A percentile compares a stretch with the other conserved stretches of the same genome.
Conservation (phyloP, 2,797 vertebrate species). For the Anguilla obscura region DNA sequence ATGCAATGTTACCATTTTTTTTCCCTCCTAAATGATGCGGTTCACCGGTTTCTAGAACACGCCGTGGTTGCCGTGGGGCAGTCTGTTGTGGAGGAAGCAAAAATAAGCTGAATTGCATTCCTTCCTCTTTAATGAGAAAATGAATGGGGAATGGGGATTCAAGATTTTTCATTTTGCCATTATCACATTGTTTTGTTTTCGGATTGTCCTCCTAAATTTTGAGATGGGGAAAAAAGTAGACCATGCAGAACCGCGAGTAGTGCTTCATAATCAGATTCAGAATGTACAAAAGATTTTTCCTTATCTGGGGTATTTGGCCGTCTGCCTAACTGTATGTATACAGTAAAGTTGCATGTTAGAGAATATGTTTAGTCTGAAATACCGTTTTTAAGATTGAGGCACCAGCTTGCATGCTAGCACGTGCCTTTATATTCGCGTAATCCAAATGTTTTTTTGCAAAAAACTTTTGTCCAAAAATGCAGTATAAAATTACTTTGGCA, state of each 20-base stretch:
- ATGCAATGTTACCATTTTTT: not conserved
- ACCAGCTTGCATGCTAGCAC: slow-evolving; percentile 27
- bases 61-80: not conserved
- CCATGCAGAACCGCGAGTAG: not conserved
- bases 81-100: not conserved
- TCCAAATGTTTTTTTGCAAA: not conserved
- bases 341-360: slow-evolving; percentile 12
- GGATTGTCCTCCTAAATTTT: not conserved
- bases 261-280: not conserved
- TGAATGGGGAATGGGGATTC: not conserved
- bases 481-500: not conserved
- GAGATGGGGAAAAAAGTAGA: not conserved
- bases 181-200: not conserved
- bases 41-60: slow-evolving; percentile 23
- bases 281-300: not conserved
- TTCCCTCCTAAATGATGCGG: not conserved
- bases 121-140: not conserved
- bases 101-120: not conserved
- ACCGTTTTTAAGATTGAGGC: not conserved
- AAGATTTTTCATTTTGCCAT: not conserved
- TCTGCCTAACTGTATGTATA: not conserved
- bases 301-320: not conserved
- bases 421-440: slow-evolving; percentile 8
- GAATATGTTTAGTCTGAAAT: not conserved
- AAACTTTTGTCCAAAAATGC: not conserved